These are phyloP conservation scores for Planococcus citri DNA, from an alignment of 1,140 invertebrate genomes.

Conservation along the genomic window DNA sequence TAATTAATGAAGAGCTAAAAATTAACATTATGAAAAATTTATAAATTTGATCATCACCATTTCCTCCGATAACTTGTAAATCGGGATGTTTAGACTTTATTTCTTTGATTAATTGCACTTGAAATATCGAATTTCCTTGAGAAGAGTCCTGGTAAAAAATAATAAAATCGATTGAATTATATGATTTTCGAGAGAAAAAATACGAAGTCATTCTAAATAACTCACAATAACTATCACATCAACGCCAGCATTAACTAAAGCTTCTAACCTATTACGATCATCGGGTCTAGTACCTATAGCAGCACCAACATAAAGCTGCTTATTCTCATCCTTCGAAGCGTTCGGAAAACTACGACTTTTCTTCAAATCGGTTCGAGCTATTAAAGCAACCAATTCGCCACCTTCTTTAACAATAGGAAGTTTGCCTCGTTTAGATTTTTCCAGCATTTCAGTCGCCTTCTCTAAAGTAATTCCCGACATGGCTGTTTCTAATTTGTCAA, in stretches of 20 bases:
- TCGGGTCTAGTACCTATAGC: conserved; percentile 83
- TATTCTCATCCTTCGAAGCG: conserved; percentile 95
- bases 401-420: conserved; percentile 87
- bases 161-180: conserved; percentile 16
- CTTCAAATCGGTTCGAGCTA: conserved; percentile 95
- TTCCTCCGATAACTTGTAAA: conserved; percentile 91
- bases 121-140: conserved; percentile 93
- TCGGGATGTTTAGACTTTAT: conserved; percentile 86
- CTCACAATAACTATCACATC: conserved; percentile 85
- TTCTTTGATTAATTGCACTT: conserved; percentile 88
- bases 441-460: conserved; percentile 87
- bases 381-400: conserved; percentile 82
- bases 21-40: conserved; percentile 15
- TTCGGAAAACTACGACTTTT: conserved; percentile 91
- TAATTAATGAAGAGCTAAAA: too few species aligned
- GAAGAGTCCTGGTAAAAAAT: conserved; percentile 68
- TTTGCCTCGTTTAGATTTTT: conserved; percentile 96
- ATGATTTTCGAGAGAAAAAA: conserved; percentile 14
- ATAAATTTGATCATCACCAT: conserved; percentile 52
- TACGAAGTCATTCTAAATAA: conserved; percentile 13
- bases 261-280: conserved; percentile 66
- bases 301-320: conserved; percentile 92
- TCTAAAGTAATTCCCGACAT: conserved; percentile 74
- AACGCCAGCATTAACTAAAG: conserved; percentile 79
- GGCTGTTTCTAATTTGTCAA: conserved; percentile 77